These are phyloP conservation scores for Baronia brevicornis DNA, from an alignment of 2,888 invertebrate species.

Conservation along the genomic window DNA sequence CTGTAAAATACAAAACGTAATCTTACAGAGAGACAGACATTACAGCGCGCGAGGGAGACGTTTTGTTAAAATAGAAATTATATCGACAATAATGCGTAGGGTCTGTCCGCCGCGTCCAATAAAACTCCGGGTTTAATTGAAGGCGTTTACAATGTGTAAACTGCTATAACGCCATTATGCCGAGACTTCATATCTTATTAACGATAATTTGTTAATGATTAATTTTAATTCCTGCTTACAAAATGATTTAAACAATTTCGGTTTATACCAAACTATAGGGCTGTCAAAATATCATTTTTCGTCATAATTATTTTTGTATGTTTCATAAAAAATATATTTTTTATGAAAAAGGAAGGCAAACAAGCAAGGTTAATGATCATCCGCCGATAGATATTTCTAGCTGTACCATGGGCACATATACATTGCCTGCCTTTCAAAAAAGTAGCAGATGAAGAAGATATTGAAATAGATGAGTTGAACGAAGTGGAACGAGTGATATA, in stretches of 20 bases:
- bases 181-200: conserved; percentile 19
- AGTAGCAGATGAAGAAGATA: too few species aligned
- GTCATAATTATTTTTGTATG: too few species aligned
- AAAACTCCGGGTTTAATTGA: conserved; percentile 42
- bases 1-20: conserved; percentile 8
- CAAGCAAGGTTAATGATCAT: too few species aligned
- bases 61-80: conserved; percentile 10
- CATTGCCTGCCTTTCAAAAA: too few species aligned
- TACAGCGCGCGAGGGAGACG: conserved; percentile 5
- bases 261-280: too few species aligned
- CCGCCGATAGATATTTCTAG: too few species aligned
- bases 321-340: too few species aligned
- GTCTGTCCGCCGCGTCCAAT: conserved; percentile 23
- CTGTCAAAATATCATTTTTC: too few species aligned
- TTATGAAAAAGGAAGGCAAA: too few species aligned
- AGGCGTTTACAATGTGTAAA: conserved; percentile 44
- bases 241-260: conserved; percentile 6
- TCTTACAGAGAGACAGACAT: conserved; percentile 4
- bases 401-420: too few species aligned
- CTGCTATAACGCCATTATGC: conserved; percentile 30
- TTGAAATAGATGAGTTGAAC: too few species aligned
- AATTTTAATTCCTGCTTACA: conserved; percentile 13
- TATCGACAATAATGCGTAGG: conserved; percentile 6
- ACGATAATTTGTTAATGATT: conserved; percentile 11
- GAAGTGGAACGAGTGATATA: too few species aligned